Conservation (phyloP, 2,113 vertebrate genomes). For the Emydocephalus ijimae region DNA sequence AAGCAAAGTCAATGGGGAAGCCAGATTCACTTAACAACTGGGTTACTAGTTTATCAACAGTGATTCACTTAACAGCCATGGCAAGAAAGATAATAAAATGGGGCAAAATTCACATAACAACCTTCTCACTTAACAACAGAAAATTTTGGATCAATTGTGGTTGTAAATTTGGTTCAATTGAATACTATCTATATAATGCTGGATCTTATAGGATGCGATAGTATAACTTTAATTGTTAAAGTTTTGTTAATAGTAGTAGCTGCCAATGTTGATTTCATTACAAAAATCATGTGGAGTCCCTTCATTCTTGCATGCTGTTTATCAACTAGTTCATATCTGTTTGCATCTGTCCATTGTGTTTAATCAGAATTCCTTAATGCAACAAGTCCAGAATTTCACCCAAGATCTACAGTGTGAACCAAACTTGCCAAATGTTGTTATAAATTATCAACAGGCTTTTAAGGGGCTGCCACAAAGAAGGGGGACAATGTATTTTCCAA, state of each 20-base stretch:
- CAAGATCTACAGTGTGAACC: neutral
- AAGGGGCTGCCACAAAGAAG: too few species aligned
- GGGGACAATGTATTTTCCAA: too few species aligned
- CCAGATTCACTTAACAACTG: too few species aligned
- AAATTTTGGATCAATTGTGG: too few species aligned
- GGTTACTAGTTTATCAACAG: too few species aligned
- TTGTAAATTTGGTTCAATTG: too few species aligned
- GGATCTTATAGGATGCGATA: conserved; percentile 14
- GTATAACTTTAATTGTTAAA: conserved; percentile 17
- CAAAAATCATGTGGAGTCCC: neutral
- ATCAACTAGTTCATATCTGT: neutral
- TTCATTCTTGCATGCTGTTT: conserved; percentile 16
- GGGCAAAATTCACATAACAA: too few species aligned
- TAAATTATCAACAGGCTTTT: neutral
- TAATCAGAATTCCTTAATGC: neutral
- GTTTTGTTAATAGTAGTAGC: neutral
- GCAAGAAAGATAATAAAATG: too few species aligned
- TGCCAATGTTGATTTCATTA: conserved; percentile 15
- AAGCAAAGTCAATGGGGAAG: too few species aligned
- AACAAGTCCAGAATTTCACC: neutral
- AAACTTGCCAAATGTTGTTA: neutral
- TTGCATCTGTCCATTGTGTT: neutral
- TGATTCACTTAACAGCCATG: too few species aligned
- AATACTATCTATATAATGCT: neutral
- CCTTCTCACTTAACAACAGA: too few species aligned